Evolutionary conservation across 2,113 vertebrate species (phyloP), one percentile per base, ranked within the genome.

Genomic region (Asarcornis scutulata): DNA sequence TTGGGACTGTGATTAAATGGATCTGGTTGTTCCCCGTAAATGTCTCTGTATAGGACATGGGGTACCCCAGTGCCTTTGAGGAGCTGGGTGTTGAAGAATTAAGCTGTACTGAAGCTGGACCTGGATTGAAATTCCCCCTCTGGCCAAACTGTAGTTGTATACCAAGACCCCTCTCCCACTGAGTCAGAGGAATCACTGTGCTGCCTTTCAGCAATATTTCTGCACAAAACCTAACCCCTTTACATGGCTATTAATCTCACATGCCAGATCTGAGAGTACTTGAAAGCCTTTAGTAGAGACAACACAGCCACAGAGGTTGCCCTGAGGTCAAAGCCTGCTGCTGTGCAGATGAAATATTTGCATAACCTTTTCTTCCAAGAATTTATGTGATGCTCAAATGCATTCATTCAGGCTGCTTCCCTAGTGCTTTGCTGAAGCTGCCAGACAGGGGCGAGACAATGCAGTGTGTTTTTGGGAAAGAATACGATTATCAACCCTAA

Each of bases 271-370:
- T 91, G 15, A 69, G 36, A 44, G 23, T 38, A 52, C 66, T 73
- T 91, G 66, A 82, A 76, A 91, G 32, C 11, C 71, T 82, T 94
- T 36, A 94, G 62, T 2, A 3, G 55, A 91, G 75, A 94, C 32
- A 72, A 58, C 62, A 60, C 29, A 83, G 44, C 32, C 62, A 58
- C 71, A 88, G 53, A 85, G 48, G 29, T 38, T 89, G 69, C 74
- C 36, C 58, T 4, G 15, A 76, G 71, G 93, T 93, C 67, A 89
- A 88, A 95, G 71, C 53, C 48, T 60, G 8, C 58, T 91, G 67
- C 53, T 72, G 75, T 76, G 79, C 38, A 88, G 89, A 91, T 83
- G 48, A 96, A 94, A 88, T 93, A 94, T 94, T 96, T 96, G 75
- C 82, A 83, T 88, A 93, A 85, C 78, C 82, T 85, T 95, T 95